A percentile compares a stretch with the other conserved stretches of the same genome.
Conservation (phyloP, 2,888 invertebrate species). For the Dorcus parallelipipedus region DNA sequence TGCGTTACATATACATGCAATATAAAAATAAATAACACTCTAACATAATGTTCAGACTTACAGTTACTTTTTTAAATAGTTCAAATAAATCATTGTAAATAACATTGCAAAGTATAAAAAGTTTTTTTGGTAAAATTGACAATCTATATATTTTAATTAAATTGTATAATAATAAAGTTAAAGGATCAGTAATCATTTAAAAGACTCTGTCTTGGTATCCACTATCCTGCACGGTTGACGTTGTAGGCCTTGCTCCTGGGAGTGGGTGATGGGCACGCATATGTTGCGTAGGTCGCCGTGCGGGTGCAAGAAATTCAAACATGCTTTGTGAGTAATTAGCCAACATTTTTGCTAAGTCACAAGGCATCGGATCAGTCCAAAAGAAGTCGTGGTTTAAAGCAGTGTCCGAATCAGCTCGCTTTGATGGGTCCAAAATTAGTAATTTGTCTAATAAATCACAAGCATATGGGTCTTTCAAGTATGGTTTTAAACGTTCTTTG, state of each 20-base stretch:
- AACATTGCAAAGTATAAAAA: too few species aligned
- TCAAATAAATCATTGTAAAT: too few species aligned
- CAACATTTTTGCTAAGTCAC: slow-evolving; percentile 86
- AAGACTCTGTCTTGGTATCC: slow-evolving; percentile 86
- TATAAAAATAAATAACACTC: too few species aligned
- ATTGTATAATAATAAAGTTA: too few species aligned
- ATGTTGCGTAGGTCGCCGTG: slow-evolving; percentile 63
- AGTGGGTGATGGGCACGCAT: slow-evolving; percentile 64
- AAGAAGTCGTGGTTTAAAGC: slow-evolving; percentile 98
- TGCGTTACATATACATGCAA: too few species aligned
- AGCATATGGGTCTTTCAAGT: slow-evolving; percentile 88
- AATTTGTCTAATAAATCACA: slow-evolving; percentile 91
- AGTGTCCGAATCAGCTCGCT: slow-evolving; percentile 83
- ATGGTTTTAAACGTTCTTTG: slow-evolving; percentile 80
- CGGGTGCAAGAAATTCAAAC: slow-evolving; percentile 88
- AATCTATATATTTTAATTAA: too few species aligned
- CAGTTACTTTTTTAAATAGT: too few species aligned
- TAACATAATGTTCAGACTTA: too few species aligned
- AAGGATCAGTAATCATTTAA: slow-evolving; percentile 43
- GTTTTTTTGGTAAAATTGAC: too few species aligned
- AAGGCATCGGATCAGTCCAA: slow-evolving; percentile 97
- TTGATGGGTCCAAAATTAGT: slow-evolving; percentile 86
- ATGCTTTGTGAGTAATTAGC: slow-evolving; percentile 88
- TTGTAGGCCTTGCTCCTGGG: slow-evolving; percentile 52
- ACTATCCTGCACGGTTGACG: slow-evolving; percentile 62